These are phyloP conservation scores for Parnassius orleans DNA, from an alignment of 2,888 invertebrate genomes.

Conservation along the genomic window DNA sequence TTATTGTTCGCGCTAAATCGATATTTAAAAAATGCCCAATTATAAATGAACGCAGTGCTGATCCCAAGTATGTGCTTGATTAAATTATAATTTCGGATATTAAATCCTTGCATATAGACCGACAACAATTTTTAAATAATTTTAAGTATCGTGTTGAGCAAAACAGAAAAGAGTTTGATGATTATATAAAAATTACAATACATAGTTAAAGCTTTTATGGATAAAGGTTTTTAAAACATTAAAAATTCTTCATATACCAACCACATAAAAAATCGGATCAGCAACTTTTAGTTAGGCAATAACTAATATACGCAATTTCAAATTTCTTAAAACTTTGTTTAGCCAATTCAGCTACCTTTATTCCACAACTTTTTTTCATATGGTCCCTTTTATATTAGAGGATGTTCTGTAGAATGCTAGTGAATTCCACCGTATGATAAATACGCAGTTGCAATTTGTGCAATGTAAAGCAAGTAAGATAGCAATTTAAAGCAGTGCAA, in stretches of 20 bases:
- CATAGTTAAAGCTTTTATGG: too few relatives aligned
- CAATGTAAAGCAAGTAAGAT: neutral
- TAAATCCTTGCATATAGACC: neutral
- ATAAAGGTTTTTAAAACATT: too few relatives aligned
- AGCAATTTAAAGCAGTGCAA: neutral
- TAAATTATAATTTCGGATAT: neutral
- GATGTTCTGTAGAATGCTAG: neutral
- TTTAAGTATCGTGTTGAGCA: neutral
- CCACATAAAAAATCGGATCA: neutral
- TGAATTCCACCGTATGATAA: neutral
- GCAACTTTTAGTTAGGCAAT: neutral
- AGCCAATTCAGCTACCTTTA: too few relatives aligned
- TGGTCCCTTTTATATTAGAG: neutral
- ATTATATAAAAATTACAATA: too few relatives aligned
- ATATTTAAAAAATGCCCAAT: neutral
- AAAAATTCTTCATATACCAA: too few relatives aligned
- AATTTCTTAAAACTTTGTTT: too few relatives aligned
- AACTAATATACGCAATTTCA: too few relatives aligned
- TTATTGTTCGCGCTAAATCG: neutral
- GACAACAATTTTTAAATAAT: neutral
- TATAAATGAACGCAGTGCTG: neutral
- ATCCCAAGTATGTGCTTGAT: neutral
- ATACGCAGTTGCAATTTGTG: conserved; percentile 3
- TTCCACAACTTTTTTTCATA: neutral
- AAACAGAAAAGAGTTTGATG: neutral